Conservation (phyloP, 2,888 invertebrate species). For the Agrochola lota region DNA sequence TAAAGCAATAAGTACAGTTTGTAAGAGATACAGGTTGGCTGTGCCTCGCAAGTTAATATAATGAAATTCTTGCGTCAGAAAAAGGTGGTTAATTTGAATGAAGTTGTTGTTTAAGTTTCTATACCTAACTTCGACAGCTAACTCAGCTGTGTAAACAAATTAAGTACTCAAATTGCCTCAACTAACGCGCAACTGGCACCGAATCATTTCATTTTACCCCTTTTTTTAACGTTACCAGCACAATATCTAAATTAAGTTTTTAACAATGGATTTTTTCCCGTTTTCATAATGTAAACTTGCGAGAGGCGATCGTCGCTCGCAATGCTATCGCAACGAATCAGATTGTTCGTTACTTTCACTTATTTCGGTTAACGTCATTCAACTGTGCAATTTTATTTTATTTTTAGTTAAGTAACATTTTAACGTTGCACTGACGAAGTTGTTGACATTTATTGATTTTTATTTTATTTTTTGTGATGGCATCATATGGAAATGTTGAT, state of each 20-base stretch:
- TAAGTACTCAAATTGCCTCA: conserved; percentile 8
- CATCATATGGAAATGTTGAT: conserved; percentile 14
- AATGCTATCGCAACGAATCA: conserved; percentile 47
- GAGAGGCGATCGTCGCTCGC: conserved; percentile 52
- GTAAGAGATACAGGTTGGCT: conserved; percentile 26
- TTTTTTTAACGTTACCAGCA: conserved; percentile 18
- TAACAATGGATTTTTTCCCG: conserved; percentile 31
- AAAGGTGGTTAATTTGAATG: not conserved
- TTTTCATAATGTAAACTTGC: conserved; percentile 54
- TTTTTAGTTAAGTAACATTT: conserved; percentile 51
- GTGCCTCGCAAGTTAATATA: conserved; percentile 31
- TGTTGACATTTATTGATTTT: conserved; percentile 21
- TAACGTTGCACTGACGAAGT: conserved; percentile 4
- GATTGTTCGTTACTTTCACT: conserved; percentile 59
- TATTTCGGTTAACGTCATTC: conserved; percentile 44
- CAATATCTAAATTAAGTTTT: conserved; percentile 26
- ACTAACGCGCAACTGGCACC: not conserved
- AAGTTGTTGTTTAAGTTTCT: conserved; percentile 16
- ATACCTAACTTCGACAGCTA: not conserved
- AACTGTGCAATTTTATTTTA: conserved; percentile 49
- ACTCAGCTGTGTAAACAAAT: conserved; percentile 53
- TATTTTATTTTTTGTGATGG: conserved; percentile 34
- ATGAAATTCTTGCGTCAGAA: conserved; percentile 6
- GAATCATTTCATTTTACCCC: not conserved
- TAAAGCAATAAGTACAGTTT: conserved; percentile 56